A percentile compares a stretch with the other conserved stretches of the same genome.
These are phyloP conservation scores for Tenthredo mesomela DNA, from an alignment of 2,888 invertebrate species.

Conservation along the genomic window DNA sequence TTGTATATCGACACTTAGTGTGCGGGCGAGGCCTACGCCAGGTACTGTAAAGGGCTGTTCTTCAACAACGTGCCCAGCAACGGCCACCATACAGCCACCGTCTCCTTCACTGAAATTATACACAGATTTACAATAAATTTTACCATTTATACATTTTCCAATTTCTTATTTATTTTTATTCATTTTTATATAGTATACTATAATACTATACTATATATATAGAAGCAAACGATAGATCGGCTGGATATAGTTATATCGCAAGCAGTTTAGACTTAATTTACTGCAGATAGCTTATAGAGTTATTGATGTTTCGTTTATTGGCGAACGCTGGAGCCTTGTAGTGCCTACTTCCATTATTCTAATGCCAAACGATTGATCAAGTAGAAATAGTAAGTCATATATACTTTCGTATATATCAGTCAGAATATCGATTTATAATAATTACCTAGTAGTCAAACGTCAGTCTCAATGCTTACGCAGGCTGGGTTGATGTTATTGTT, in stretches of 20 bases:
- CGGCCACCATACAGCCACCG: conserved; percentile 79
- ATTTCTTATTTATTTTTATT: too few species aligned
- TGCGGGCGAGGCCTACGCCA: conserved; percentile 75
- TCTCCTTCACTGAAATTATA: conserved; percentile 81
- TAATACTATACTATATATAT: too few species aligned
- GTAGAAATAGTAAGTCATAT: background rate
- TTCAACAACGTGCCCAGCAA: conserved; percentile 71
- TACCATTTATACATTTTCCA: too few species aligned
- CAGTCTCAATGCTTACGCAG: conserved; percentile 94
- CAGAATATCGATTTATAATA: conserved; percentile 52
- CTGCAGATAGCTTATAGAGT: too few species aligned
- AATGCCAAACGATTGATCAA: background rate
- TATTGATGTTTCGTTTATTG: background rate
- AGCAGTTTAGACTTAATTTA: background rate
- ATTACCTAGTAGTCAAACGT: conserved; percentile 96
- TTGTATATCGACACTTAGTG: conserved; percentile 32
- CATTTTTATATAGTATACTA: too few species aligned
- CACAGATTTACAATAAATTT: background rate
- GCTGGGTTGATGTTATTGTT: conserved; percentile 88
- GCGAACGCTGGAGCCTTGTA: background rate
- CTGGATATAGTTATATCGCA: too few species aligned
- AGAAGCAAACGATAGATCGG: too few species aligned
- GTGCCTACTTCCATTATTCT: background rate
- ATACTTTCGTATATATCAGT: conserved; percentile 24
- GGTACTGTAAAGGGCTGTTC: conserved; percentile 72